Evolutionary conservation across 53 echinoderm and acorn worm species (phyloP).

Genomic region (Hippasteria phrygiana): DNA sequence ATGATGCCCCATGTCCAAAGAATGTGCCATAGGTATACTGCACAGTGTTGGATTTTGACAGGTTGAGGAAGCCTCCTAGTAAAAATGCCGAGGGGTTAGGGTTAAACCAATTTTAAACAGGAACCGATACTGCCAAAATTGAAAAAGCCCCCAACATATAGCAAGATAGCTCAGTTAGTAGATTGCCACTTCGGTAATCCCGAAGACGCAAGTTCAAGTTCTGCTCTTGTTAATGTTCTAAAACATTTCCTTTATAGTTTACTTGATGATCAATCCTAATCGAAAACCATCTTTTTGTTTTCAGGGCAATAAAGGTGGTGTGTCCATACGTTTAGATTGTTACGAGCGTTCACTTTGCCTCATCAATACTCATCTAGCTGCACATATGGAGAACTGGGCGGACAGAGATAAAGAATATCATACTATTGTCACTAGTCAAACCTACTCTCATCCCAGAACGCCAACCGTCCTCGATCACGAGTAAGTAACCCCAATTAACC

Average conservation of each 20-base stretch:
- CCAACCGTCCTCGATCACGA: slow-evolving; percentile 83
- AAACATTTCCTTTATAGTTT: not conserved
- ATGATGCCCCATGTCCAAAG: too few species aligned
- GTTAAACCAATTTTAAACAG: too few species aligned
- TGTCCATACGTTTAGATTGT: slow-evolving; percentile 81
- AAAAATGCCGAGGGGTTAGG: too few species aligned
- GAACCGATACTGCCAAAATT: too few species aligned
- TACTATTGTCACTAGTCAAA: slow-evolving; percentile 79
- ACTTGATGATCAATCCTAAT: not conserved
- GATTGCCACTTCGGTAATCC: too few species aligned
- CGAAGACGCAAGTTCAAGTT: too few species aligned
- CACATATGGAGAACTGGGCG: slow-evolving; percentile 85
- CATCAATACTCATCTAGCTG: slow-evolving; percentile 80
- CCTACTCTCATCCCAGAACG: slow-evolving; percentile 69
- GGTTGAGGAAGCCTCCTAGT: too few species aligned
- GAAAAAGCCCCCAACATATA: too few species aligned
- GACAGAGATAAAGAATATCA: slow-evolving; percentile 89
- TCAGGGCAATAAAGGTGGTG: slow-evolving; percentile 95
- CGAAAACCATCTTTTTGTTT: not conserved
- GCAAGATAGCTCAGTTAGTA: too few species aligned
- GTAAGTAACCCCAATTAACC: slow-evolving; percentile 64
- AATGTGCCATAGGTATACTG: too few species aligned
- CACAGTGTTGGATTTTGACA: too few species aligned
- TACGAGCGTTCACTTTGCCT: slow-evolving; percentile 88
- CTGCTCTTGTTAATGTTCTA: too few species aligned